Evolutionary conservation across 2,113 vertebrate species (phyloP).

Genomic region (Lagopus leucura): DNA sequence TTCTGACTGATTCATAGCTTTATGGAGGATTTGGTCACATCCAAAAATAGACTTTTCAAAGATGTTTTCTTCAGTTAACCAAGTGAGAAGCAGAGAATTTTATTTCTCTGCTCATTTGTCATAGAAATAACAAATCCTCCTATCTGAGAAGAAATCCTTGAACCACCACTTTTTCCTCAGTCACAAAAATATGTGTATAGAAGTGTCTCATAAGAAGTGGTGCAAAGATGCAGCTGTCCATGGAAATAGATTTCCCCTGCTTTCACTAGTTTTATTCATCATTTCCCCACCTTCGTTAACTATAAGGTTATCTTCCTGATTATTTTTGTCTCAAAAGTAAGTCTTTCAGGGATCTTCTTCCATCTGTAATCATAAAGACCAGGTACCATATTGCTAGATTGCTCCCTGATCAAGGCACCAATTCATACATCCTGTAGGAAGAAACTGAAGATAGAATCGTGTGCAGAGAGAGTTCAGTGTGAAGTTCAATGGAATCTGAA

Average conservation of each 20-base stretch:
- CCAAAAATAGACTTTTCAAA: not conserved
- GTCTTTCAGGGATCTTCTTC: not conserved
- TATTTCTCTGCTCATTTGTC: not conserved
- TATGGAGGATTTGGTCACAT: not conserved
- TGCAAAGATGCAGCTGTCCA: not conserved
- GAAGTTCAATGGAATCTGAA: not conserved
- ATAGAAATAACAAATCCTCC: not conserved
- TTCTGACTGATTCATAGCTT: not conserved
- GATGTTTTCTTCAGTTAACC: not conserved
- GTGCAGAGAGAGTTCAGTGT: not conserved
- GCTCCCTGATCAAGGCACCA: not conserved
- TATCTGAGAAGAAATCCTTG: not conserved
- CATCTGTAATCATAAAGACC: not conserved
- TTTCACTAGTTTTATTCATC: not conserved
- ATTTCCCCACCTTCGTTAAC: not conserved
- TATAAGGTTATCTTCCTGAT: not conserved
- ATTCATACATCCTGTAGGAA: not conserved
- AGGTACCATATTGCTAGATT: not conserved
- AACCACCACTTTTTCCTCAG: not conserved
- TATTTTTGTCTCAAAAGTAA: not conserved
- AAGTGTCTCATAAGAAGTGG: not conserved
- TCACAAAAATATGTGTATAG: not conserved
- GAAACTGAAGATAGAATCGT: not conserved
- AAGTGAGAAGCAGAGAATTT: not conserved
- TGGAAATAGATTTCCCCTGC: not conserved